Evolutionary conservation across 2,113 vertebrate species (phyloP).

Genomic region (Scopus umbretta): DNA sequence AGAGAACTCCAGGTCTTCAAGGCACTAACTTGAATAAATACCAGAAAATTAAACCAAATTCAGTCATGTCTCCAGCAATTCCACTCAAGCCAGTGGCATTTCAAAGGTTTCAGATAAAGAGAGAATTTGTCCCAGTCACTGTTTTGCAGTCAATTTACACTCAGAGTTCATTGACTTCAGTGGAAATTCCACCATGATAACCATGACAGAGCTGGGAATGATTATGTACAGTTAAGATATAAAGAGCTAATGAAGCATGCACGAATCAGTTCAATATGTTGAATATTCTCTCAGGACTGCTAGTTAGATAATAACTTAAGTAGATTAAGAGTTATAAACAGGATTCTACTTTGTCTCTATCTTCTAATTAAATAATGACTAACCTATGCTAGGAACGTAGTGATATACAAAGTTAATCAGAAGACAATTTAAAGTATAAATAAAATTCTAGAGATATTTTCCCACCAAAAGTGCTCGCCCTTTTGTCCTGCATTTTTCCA

Average conservation of each 20-base stretch:
- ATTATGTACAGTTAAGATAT: conserved; percentile 39
- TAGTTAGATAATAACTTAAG: conserved; percentile 29
- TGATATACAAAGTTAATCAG: background rate
- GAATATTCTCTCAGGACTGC: conserved; percentile 40
- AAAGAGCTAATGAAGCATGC: conserved; percentile 33
- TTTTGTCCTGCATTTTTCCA: background rate
- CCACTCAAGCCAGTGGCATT: conserved; percentile 1
- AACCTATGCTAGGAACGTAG: background rate
- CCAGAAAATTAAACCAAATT: conserved; percentile 51
- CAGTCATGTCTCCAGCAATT: conserved; percentile 17
- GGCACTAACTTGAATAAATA: conserved; percentile 50
- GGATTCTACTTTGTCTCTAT: background rate
- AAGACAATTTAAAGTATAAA: background rate
- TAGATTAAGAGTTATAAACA: conserved; percentile 48
- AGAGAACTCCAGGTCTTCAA: conserved; percentile 19
- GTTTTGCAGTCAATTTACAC: conserved; percentile 22
- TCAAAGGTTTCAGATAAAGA: conserved; percentile 46
- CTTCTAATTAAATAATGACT: conserved; percentile 31
- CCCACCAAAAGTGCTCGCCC: background rate
- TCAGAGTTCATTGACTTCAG: conserved; percentile 23
- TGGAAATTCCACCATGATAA: conserved; percentile 29
- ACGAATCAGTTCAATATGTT: background rate
- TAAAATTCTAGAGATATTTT: background rate
- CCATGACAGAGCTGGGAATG: conserved; percentile 21
- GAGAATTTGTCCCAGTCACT: conserved; percentile 35